Percentiles rank a stretch among this genome's conserved stretches.
phyloP scores from a whole-genome alignment of 2,888 invertebrate species.

The Apantesis nais region DNA sequence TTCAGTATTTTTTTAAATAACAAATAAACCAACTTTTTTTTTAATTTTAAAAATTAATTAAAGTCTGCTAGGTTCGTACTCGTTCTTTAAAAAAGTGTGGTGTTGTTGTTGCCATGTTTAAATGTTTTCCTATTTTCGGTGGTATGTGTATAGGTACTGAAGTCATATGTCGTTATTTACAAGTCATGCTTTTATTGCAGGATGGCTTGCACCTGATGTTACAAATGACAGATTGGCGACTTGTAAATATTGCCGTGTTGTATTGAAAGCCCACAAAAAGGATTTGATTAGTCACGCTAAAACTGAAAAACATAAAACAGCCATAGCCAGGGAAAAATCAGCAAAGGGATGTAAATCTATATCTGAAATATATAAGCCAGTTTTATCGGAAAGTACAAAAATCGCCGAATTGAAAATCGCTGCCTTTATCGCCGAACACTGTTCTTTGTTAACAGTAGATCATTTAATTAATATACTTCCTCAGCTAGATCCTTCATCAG shows the following conservation, averaged over 20 bases:
- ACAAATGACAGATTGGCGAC: constrained; percentile 25
- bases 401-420: constrained; percentile 39
- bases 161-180: no score
- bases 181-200: constrained; percentile 19
- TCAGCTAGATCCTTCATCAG: constrained; percentile 34
- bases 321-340: constrained; percentile 14
- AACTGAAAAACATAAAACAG: constrained; percentile 47
- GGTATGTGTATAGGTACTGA: no score
- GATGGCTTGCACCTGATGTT: constrained; percentile 34
- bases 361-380: constrained; percentile 21
- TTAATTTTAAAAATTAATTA: no score
- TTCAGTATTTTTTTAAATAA: no score
- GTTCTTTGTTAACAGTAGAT: constrained; percentile 31
- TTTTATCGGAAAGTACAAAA: constrained; percentile 29
- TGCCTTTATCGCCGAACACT: constrained; percentile 35
- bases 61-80: no score
- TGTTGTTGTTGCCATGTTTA: no score
- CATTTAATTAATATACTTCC: constrained; percentile 33
- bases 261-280: constrained; percentile 47
- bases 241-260: constrained; percentile 38
- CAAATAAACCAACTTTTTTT: no score
- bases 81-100: no score
- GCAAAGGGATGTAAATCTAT: constrained; percentile 20
- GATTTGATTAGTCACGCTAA: constrained; percentile 44
- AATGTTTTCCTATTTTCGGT: no score